Conservation (phyloP, 2,797 vertebrate species). For the Bradypodion ventrale region DNA sequence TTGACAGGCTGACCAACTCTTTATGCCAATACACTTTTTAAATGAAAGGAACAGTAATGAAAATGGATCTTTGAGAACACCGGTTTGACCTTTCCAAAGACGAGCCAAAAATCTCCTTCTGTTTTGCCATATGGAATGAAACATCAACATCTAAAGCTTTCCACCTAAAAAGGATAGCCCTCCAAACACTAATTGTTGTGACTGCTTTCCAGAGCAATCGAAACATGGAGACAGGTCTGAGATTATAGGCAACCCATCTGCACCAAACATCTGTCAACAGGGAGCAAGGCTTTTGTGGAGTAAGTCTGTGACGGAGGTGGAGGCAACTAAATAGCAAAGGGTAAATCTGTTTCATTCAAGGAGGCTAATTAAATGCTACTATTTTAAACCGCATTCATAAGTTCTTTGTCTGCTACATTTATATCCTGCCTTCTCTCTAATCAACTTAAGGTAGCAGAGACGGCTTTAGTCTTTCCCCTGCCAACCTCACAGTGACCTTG, state of each 20-base stretch:
- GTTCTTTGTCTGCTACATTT: not conserved
- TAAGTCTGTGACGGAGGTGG: fast-evolving
- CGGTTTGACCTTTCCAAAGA: not conserved
- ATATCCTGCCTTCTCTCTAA: not conserved
- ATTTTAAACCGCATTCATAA: not conserved
- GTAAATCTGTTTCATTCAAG: not conserved
- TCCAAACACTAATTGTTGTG: not conserved
- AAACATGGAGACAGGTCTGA: not conserved
- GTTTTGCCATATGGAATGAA: not conserved
- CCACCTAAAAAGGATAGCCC: not conserved
- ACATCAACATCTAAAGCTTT: not conserved
- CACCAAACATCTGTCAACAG: not conserved
- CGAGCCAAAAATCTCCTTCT: not conserved
- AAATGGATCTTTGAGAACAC: not conserved
- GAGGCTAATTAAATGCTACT: not conserved
- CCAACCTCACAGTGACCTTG: not conserved
- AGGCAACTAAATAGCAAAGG: fast-evolving
- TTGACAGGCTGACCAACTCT: not conserved
- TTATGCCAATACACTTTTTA: constrained; percentile 1
- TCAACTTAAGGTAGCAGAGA: not conserved
- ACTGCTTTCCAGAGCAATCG: not conserved
- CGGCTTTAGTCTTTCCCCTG: not conserved
- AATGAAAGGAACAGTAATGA: not conserved
- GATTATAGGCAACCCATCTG: constrained; percentile 10
- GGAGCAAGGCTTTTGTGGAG: not conserved